These are phyloP conservation scores for Brenthis daphne DNA, from an alignment of 2,888 invertebrate species.

Conservation along the genomic window DNA sequence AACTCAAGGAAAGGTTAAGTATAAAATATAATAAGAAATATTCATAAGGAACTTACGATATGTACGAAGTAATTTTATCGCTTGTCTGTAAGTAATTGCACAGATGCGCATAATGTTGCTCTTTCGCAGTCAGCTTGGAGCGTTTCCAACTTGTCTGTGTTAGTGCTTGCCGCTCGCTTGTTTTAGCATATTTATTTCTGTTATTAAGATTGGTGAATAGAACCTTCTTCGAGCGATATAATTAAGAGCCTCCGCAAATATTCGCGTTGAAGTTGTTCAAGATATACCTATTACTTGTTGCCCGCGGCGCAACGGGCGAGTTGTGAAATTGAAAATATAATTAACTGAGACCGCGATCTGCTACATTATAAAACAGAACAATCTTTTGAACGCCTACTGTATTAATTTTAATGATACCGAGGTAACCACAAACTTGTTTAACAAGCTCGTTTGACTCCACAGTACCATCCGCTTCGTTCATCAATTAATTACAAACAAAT, in stretches of 20 bases:
- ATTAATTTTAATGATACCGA: slow-evolving; percentile 48
- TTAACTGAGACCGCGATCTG: slow-evolving; percentile 61
- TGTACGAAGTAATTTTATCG: slow-evolving; percentile 40
- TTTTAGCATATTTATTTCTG: slow-evolving; percentile 39
- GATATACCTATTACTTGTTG: slow-evolving; percentile 32
- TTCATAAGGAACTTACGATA: slow-evolving; percentile 27
- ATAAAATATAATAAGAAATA: slow-evolving; percentile 25
- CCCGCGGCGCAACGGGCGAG: slow-evolving; percentile 42
- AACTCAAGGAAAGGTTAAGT: not conserved
- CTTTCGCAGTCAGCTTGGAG: slow-evolving; percentile 40
- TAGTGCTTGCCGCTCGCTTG: slow-evolving; percentile 31
- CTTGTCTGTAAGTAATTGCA: slow-evolving; percentile 43
- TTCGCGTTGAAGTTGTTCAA: slow-evolving; percentile 30
- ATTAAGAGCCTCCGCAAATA: slow-evolving; percentile 36
- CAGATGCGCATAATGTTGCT: slow-evolving; percentile 40
- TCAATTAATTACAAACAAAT: slow-evolving; percentile 13
- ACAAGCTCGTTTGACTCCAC: slow-evolving; percentile 17
- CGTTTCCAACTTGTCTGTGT: slow-evolving; percentile 37
- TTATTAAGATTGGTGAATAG: slow-evolving; percentile 39
- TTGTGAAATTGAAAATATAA: slow-evolving; percentile 75
- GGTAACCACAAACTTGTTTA: slow-evolving; percentile 26
- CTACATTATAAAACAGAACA: slow-evolving; percentile 70
- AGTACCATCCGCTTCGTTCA: slow-evolving; percentile 1
- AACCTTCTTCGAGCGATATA: slow-evolving; percentile 36
- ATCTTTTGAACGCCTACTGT: slow-evolving; percentile 61